phyloP scores from a whole-genome alignment of 2,797 vertebrate genomes.

The Petrocephalus schoutedeni region DNA sequence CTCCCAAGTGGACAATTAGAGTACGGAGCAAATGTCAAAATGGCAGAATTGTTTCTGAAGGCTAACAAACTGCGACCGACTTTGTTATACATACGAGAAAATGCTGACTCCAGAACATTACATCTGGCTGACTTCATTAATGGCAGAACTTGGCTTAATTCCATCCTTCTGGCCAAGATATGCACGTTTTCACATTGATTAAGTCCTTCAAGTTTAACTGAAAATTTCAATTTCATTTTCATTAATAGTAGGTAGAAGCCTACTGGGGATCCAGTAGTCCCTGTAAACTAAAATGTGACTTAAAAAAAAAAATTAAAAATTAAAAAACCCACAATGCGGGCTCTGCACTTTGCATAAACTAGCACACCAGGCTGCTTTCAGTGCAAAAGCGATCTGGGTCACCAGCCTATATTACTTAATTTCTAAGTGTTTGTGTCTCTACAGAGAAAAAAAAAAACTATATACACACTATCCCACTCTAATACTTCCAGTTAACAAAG shows the following conservation, averaged over 20 bases:
- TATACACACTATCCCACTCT: conserved; percentile 38
- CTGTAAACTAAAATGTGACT: background rate
- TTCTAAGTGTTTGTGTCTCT: conserved; percentile 39
- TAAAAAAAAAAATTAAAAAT: background rate
- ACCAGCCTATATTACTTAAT: conserved; percentile 23
- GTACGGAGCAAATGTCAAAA: conserved; percentile 11
- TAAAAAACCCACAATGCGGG: background rate
- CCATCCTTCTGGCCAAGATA: background rate
- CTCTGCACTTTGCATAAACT: background rate
- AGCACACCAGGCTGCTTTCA: background rate
- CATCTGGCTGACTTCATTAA: background rate
- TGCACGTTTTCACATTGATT: background rate
- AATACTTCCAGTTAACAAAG: conserved; percentile 36
- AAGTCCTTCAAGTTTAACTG: background rate
- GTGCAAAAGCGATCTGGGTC: conserved; percentile 22
- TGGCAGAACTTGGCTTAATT: background rate
- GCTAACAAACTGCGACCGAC: conserved; percentile 10
- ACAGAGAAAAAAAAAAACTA: conserved; percentile 9
- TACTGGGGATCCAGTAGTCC: background rate
- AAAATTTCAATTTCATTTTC: background rate
- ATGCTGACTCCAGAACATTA: background rate
- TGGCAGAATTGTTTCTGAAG: conserved; percentile 27
- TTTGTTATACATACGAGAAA: background rate
- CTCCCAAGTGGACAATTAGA: conserved; percentile 21
- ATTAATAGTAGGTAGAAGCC: background rate